Conservation (phyloP, 2,797 vertebrate genomes). For the Hephaestus fuliginosus region DNA sequence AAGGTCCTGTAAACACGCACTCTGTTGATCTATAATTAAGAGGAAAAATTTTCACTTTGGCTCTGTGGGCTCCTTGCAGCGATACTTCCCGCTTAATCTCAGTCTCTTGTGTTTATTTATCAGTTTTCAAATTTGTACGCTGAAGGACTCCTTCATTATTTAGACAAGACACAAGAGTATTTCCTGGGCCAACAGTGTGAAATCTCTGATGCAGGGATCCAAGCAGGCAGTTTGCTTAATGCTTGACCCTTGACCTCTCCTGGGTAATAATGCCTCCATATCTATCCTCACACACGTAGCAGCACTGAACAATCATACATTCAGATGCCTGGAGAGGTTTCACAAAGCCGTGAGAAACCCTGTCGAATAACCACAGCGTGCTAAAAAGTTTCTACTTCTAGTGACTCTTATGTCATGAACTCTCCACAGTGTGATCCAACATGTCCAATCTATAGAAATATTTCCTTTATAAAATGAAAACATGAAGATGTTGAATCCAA, state of each 20-base stretch:
- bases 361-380: conserved; percentile 46
- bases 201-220: conserved; percentile 82
- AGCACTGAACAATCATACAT: conserved; percentile 80
- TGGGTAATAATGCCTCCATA: conserved; percentile 87
- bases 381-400: conserved; percentile 51
- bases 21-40: conserved; percentile 77
- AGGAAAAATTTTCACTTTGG: conserved; percentile 78
- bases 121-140: conserved; percentile 84
- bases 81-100: conserved; percentile 76
- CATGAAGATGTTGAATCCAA: conserved; percentile 31
- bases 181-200: conserved; percentile 81
- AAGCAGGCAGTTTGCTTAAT: conserved; percentile 86
- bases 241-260: conserved; percentile 88
- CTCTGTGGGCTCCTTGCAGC: conserved; percentile 68
- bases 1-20: conserved; percentile 66
- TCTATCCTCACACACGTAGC: conserved; percentile 84
- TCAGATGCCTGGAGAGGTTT: conserved; percentile 75
- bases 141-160: conserved; percentile 88
- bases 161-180: conserved; percentile 85
- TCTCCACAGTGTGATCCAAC: conserved; percentile 26
- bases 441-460: conserved; percentile 21
- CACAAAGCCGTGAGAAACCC: conserved; percentile 62
- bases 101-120: conserved; percentile 88
- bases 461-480: conserved; percentile 13
- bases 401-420: conserved; percentile 14